Conservation (phyloP, 2,113 vertebrate species). For the Syrrhaptes paradoxus region DNA sequence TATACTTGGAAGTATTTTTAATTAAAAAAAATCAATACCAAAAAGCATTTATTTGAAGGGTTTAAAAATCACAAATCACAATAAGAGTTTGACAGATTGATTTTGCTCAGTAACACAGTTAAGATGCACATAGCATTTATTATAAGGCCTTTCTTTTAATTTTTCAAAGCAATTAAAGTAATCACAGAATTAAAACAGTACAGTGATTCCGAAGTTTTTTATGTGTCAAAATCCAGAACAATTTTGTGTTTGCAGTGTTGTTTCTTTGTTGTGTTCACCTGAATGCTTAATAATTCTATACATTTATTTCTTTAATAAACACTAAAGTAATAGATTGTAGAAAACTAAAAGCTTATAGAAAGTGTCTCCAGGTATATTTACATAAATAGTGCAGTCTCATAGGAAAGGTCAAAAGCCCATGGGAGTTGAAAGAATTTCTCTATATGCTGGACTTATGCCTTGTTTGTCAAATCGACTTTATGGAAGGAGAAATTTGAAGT, state of each 20-base stretch:
- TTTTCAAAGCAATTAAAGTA: slow-evolving; percentile 65
- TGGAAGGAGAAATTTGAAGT: slow-evolving; percentile 59
- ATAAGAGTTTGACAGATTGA: slow-evolving; percentile 68
- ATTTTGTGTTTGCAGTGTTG: slow-evolving; percentile 26
- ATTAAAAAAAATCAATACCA: slow-evolving; percentile 73
- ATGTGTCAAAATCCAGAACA: slow-evolving; percentile 38
- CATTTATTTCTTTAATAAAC: slow-evolving; percentile 75
- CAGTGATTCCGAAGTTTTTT: slow-evolving; percentile 35
- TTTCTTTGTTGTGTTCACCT: slow-evolving; percentile 39
- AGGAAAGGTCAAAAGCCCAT: slow-evolving; percentile 71
- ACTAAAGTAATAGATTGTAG: slow-evolving; percentile 75
- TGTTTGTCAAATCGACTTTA: slow-evolving; percentile 56
- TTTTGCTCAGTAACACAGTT: slow-evolving; percentile 54
- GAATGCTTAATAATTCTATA: slow-evolving; percentile 71
- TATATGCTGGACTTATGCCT: slow-evolving; percentile 19
- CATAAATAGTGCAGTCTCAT: slow-evolving; percentile 74
- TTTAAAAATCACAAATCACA: slow-evolving; percentile 70
- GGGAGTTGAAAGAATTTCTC: slow-evolving; percentile 51
- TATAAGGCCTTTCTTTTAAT: slow-evolving; percentile 71
- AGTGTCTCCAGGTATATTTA: slow-evolving; percentile 78
- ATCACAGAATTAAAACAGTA: slow-evolving; percentile 62
- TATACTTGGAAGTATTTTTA: slow-evolving; percentile 71
- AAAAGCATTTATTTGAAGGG: slow-evolving; percentile 73
- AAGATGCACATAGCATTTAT: slow-evolving; percentile 67
- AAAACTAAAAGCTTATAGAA: slow-evolving; percentile 82